Conservation (phyloP, 2,113 vertebrate species). For the Cephalopholis sonnerati region DNA sequence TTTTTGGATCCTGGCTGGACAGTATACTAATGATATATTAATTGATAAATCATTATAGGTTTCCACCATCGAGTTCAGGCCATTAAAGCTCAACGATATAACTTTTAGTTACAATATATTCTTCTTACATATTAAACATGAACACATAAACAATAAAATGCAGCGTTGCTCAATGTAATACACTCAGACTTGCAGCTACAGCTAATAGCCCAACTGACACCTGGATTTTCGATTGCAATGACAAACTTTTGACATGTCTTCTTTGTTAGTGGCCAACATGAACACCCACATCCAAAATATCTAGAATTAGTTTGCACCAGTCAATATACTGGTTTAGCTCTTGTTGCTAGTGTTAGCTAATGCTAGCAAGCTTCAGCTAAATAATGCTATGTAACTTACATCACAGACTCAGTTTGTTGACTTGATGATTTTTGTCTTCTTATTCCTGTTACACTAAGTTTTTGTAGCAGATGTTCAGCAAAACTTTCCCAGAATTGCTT, state of each 20-base stretch:
- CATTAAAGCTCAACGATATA: not conserved
- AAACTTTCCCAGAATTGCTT: not conserved
- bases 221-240: not conserved
- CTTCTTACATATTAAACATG: not conserved
- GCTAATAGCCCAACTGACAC: not conserved
- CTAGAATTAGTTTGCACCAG: not conserved
- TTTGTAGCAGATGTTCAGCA: not conserved
- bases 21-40: not conserved
- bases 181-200: not conserved
- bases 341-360: not conserved
- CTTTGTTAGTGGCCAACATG: not conserved
- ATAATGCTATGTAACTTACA: not conserved
- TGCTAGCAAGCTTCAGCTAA: not conserved
- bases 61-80: not conserved
- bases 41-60: not conserved
- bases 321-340: not conserved
- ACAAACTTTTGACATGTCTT: not conserved
- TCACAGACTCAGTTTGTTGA: not conserved
- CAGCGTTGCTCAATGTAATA: not conserved
- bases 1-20: no score
- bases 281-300: not conserved
- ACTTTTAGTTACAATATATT: not conserved
- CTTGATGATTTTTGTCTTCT: not conserved
- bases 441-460: not conserved
- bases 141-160: not conserved